These are phyloP conservation scores for Chrysolina haemoptera DNA, from an alignment of 2,888 invertebrate species.

Conservation along the genomic window DNA sequence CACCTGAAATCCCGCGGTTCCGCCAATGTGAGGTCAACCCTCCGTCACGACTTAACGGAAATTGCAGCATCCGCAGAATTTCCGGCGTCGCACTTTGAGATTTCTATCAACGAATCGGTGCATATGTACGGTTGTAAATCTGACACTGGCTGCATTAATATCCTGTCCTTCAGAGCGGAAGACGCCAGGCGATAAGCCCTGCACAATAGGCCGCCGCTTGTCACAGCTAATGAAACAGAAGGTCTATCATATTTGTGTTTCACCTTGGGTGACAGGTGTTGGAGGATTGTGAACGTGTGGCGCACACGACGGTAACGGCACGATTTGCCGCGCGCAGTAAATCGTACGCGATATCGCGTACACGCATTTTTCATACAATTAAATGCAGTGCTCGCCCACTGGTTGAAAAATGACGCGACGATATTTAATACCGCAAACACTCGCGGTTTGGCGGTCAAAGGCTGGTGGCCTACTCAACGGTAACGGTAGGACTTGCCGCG, in stretches of 20 bases:
- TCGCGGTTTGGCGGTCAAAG: no score
- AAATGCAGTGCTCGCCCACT: no score
- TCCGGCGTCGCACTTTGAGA: constrained; percentile 53
- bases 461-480: no score
- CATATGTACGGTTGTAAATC: constrained; percentile 50
- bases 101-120: constrained; percentile 53
- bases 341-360: no score
- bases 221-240: constrained; percentile 35
- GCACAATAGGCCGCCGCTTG: constrained; percentile 39
- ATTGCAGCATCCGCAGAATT: constrained; percentile 62
- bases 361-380: no score
- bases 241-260: background rate
- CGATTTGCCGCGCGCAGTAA: no score
- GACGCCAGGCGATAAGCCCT: constrained; percentile 43
- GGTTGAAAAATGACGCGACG: no score
- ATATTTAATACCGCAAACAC: no score
- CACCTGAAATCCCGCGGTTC: background rate
- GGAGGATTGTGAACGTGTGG: no score
- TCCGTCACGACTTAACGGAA: constrained; percentile 52
- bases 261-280: background rate
- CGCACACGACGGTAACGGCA: no score
- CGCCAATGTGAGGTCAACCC: constrained; percentile 35
- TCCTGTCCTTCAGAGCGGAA: constrained; percentile 42
- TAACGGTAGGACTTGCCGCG: no score
- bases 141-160: constrained; percentile 48